These are phyloP conservation scores for Tenthredo notha DNA, from an alignment of 2,888 invertebrate species.

Conservation along the genomic window DNA sequence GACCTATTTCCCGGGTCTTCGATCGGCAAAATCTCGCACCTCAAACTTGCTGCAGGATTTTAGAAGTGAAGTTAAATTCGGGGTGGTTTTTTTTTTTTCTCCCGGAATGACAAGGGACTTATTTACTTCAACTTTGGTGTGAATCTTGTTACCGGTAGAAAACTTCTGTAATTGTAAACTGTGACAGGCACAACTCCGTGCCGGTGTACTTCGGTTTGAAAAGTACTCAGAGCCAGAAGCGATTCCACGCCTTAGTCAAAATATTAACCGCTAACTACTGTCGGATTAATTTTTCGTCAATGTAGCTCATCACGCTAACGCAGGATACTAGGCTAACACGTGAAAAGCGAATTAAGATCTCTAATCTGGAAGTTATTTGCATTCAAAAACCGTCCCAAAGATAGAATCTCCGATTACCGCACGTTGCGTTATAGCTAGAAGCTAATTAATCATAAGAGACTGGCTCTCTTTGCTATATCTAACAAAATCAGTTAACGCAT, in stretches of 20 bases:
- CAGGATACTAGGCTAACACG: conserved; percentile 51
- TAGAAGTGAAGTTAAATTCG: neutral
- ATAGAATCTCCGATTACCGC: conserved; percentile 4
- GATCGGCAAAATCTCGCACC: neutral
- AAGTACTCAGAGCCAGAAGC: neutral
- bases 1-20: neutral
- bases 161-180: conserved; percentile 5
- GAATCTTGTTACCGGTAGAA: conserved; percentile 2
- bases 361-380: conserved; percentile 43
- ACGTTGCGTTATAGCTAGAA: neutral
- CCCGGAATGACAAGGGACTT: neutral
- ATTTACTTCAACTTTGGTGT: neutral
- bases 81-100: neutral
- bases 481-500: neutral
- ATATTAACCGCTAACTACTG: conserved; percentile 20
- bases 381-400: neutral
- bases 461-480: neutral
- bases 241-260: neutral
- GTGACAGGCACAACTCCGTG: conserved; percentile 5
- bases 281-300: conserved; percentile 27
- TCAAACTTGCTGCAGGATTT: neutral
- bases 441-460: conserved; percentile 23
- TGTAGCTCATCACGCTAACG: conserved; percentile 28
- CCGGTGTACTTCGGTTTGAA: neutral
- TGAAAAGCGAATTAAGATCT: conserved; percentile 56